Evolutionary conservation across 2,113 vertebrate genomes (phyloP).

Genomic region (Heterocephalus glaber): DNA sequence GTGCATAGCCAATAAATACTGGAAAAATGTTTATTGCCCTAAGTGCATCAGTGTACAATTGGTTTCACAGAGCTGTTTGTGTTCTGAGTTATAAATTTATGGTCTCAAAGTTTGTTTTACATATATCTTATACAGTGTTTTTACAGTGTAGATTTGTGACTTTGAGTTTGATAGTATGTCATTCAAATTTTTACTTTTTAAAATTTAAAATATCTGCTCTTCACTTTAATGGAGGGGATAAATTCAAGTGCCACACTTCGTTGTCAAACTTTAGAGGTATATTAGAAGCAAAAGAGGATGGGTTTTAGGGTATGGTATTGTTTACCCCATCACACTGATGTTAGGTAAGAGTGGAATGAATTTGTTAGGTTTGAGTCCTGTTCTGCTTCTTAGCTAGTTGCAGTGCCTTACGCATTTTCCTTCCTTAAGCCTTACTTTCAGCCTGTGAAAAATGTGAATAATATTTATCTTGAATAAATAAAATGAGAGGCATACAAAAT

Average conservation of each 20-base stretch:
- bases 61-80: background rate
- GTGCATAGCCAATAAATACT: background rate
- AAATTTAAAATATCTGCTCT: background rate
- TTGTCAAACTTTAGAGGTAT: background rate
- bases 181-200: background rate
- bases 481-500: background rate
- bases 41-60: background rate
- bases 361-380: background rate
- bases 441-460: background rate
- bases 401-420: background rate
- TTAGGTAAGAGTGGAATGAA: background rate
- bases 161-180: background rate
- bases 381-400: background rate
- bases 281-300: background rate
- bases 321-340: background rate
- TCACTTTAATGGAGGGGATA: conserved; percentile 7
- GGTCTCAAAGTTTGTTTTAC: background rate
- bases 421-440: conserved; percentile 19
- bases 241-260: background rate
- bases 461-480: background rate
- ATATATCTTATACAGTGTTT: background rate
- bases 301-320: background rate
- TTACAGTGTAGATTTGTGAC: background rate
- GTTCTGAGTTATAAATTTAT: background rate
- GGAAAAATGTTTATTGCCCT: background rate